Evolutionary conservation across 1,140 invertebrate genomes (phyloP), one percentile per base, ranked within the genome.

Genomic region (Atopsyche davidsoni): DNA sequence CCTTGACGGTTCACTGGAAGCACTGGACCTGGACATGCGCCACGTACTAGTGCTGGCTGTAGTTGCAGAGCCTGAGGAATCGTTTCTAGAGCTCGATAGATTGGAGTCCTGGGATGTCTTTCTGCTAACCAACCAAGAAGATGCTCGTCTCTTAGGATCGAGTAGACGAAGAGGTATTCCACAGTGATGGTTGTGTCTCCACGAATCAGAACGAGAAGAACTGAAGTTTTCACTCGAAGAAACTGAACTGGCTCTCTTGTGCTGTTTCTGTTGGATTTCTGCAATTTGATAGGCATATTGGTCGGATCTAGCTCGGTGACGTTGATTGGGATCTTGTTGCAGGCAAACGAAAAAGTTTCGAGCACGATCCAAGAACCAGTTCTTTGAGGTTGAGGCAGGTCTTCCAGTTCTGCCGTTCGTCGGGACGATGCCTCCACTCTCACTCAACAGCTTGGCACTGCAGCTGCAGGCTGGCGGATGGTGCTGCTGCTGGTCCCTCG

Each of bases 51-150:
- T 92, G 58, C 85, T 88, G 11, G 86, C 87, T 0, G 87, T 91
- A 1, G 87, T 89, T 53, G 80, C 83, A 0, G 87, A 90, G 1
- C 87, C 87, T 1, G 87, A 91, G 0, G 89, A 92, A 66, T 94
- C 89, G 64, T 92, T 92, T 10, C 89, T 75, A 1, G 87, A 89
- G 58, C 83, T 87, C 34, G 87, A 90, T 40, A 92, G 66, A 65
- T 90, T 92, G 1, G 89, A 92, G 62, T 93, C 89, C 64, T 92
- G 89, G 1, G 87, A 91, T 0, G 89, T 87, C 69, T 93, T 93
- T 14, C 89, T 72, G 0, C 88, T 89, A 3, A 92, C 86, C 16
- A 90, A 72, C 89, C 89, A 92, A 0, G 88, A 89, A 0, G 88
- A 86, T 2, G 87, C 80, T 45, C 87, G 72, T 18, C 87, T 72